Percentiles rank a stretch among this genome's conserved stretches.
Conservation (phyloP, 2,888 invertebrate species). For the Empis livida region DNA sequence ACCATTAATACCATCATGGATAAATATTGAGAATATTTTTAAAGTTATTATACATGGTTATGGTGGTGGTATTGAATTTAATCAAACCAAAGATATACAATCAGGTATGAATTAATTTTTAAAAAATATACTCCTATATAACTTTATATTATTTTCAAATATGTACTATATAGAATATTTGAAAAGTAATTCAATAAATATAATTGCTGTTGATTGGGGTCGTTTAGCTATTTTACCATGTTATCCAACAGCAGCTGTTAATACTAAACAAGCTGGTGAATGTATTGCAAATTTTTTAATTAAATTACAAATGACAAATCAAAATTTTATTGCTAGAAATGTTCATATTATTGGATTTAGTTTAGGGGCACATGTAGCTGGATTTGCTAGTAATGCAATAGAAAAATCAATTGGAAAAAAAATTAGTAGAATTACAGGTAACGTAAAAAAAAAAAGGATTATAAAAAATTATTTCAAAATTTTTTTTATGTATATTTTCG, state of each 20-base stretch:
- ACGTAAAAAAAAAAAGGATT: no score
- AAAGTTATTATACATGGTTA: slow-evolving; percentile 33
- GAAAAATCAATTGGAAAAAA: slow-evolving; percentile 21
- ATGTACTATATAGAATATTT: slow-evolving; percentile 28
- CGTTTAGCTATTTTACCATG: slow-evolving; percentile 40
- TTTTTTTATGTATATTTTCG: no score
- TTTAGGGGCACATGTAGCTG: slow-evolving; percentile 42
- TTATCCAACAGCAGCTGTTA: slow-evolving; percentile 43
- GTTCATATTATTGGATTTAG: slow-evolving; percentile 46
- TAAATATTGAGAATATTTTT: slow-evolving; percentile 12
- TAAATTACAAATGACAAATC: slow-evolving; percentile 16
- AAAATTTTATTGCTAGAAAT: slow-evolving; percentile 27
- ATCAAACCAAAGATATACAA: slow-evolving; percentile 22
- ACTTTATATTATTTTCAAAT: neutral
- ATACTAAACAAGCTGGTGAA: slow-evolving; percentile 44
- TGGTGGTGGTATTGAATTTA: slow-evolving; percentile 30
- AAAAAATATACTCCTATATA: neutral
- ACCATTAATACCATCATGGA: slow-evolving; percentile 14
- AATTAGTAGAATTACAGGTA: slow-evolving; percentile 34
- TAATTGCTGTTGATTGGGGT: slow-evolving; percentile 44
- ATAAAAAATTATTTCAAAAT: no score
- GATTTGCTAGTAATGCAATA: slow-evolving; percentile 31
- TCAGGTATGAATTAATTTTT: slow-evolving; percentile 11
- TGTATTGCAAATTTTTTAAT: slow-evolving; percentile 40
- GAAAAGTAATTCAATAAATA: slow-evolving; percentile 27